A percentile compares a stretch with the other conserved stretches of the same genome.
These are phyloP conservation scores for Brachyptera risi DNA, from an alignment of 2,888 invertebrate genomes.

Conservation along the genomic window DNA sequence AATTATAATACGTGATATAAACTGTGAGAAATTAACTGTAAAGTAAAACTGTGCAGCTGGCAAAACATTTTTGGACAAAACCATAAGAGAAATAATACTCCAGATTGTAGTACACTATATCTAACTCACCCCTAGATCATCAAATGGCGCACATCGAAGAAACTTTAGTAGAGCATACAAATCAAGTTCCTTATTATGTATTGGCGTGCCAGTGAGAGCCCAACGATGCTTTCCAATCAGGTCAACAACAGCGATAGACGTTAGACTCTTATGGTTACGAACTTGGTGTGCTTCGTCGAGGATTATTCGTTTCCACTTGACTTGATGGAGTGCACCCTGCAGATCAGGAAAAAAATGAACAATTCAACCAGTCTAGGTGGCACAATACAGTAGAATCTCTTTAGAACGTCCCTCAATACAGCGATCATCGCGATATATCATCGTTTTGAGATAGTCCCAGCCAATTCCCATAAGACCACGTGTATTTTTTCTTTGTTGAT, in stretches of 20 bases:
- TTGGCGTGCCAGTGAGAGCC: conserved; percentile 91
- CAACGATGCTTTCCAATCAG: conserved; percentile 64
- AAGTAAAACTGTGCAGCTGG: too few species aligned
- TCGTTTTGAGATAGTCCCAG: too few species aligned
- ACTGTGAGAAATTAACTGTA: too few species aligned
- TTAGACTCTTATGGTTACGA: conserved; percentile 78
- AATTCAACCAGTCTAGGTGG: neutral
- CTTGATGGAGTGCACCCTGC: conserved; percentile 58
- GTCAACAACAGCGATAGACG: conserved; percentile 65
- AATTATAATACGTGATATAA: too few species aligned
- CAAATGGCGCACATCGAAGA: conserved; percentile 80
- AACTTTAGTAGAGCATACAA: conserved; percentile 78
- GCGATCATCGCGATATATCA: too few species aligned
- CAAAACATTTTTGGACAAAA: too few species aligned
- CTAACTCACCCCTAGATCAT: conserved; percentile 62
- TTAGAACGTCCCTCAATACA: too few species aligned
- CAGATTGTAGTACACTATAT: too few species aligned
- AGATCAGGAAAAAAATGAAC: neutral
- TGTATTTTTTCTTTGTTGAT: too few species aligned
- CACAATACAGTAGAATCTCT: neutral
- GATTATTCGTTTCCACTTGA: conserved; percentile 82
- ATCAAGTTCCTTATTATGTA: conserved; percentile 89
- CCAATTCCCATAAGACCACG: too few species aligned
- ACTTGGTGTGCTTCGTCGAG: conserved; percentile 93
- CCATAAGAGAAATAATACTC: too few species aligned